These are phyloP conservation scores for Anabas testudineus DNA, from an alignment of 2,797 vertebrate species.

Conservation along the genomic window DNA sequence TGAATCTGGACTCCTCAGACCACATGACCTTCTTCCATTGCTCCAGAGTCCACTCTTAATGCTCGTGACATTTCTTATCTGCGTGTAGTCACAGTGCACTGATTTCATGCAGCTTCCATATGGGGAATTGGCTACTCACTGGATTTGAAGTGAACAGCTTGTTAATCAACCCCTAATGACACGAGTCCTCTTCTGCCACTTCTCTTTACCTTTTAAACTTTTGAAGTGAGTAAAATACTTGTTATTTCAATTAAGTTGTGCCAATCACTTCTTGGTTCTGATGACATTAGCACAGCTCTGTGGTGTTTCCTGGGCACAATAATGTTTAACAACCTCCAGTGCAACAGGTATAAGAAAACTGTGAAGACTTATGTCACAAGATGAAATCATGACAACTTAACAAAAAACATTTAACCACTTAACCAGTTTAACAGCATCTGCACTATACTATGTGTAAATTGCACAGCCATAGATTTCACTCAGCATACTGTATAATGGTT, in stretches of 20 bases:
- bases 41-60: too few species aligned
- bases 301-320: constrained; percentile 7
- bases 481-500: background rate
- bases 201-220: background rate
- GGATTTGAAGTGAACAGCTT: background rate
- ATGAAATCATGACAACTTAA: too few species aligned
- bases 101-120: background rate
- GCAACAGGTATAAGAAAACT: too few species aligned
- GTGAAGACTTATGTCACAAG: too few species aligned
- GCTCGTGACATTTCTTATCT: too few species aligned
- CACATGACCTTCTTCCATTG: too few species aligned
- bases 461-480: background rate
- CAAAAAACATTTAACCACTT: too few species aligned
- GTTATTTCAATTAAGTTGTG: background rate
- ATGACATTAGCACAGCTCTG: constrained; percentile 23
- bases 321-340: too few species aligned
- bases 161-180: background rate
- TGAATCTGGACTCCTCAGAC: too few species aligned
- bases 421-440: too few species aligned
- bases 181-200: background rate
- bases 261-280: constrained; percentile 30
- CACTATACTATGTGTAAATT: too few species aligned
- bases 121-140: background rate
- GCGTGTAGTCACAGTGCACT: background rate
- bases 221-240: background rate